Percentiles rank a stretch among this genome's conserved stretches.
Conservation (phyloP, 1,140 invertebrate species). For the Hyposmocoma kahamanoa region DNA sequence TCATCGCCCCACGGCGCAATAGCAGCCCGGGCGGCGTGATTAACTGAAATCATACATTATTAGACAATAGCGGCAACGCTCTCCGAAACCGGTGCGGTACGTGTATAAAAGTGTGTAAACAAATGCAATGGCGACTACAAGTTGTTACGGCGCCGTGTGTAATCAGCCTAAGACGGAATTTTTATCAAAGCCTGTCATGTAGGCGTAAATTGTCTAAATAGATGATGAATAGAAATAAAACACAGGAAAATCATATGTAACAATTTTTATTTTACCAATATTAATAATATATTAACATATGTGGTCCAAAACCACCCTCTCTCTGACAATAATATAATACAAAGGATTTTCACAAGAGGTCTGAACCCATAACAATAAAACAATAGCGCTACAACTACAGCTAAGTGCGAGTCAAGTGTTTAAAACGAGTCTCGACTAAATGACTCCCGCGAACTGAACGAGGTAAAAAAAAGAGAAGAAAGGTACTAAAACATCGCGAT, state of each 20-base stretch:
- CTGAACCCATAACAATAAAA: slow-evolving; percentile 66
- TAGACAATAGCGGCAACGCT: no score
- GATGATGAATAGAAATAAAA: slow-evolving; percentile 21
- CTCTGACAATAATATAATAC: slow-evolving; percentile 68
- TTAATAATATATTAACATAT: slow-evolving; percentile 73
- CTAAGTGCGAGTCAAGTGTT: slow-evolving; percentile 31
- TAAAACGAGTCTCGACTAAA: slow-evolving; percentile 38
- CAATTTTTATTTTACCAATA: slow-evolving; percentile 72
- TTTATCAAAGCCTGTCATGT: no score
- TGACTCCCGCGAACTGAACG: slow-evolving; percentile 42
- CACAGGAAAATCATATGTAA: slow-evolving; percentile 47
- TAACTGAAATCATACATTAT: no score
- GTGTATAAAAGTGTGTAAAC: no score
- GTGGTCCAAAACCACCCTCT: slow-evolving; percentile 63
- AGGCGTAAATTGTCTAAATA: no score
- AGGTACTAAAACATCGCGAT: slow-evolving; percentile 47
- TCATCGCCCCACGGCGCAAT: no score
- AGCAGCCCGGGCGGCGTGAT: no score
- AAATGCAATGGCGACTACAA: no score
- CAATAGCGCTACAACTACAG: slow-evolving; percentile 43
- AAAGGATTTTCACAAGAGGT: slow-evolving; percentile 64
- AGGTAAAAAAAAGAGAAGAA: slow-evolving; percentile 55
- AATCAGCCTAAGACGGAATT: no score
- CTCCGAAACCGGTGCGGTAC: no score
- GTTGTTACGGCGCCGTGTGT: no score